Evolutionary conservation across 2,113 vertebrate species (phyloP), one percentile per base, ranked within the genome.

Genomic region (Acanthisitta chloris): DNA sequence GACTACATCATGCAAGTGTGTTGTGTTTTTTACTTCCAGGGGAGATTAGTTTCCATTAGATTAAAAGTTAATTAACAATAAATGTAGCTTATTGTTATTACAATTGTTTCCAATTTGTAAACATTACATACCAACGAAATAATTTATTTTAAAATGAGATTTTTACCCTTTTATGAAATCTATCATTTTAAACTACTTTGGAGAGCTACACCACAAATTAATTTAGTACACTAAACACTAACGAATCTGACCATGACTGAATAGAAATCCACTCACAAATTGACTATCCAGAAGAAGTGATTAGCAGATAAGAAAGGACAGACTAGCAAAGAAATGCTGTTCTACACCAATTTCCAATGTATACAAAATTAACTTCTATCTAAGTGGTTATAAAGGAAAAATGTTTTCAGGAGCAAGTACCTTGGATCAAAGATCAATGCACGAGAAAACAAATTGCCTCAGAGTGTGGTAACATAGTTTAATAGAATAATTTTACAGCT

Each of bases 401-500:
- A 70, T 43, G 14, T 42, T 96, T 91, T 85, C 58, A 88, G 62
- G 62, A 94, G 34, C 18, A 62, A 86, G 51, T 43, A 62, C 28
- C 46, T 90, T 62, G 20, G 59, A 94, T 82, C 62, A 90, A 81
- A 88, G 71, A 94, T 96, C 90, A 88, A 64, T 33, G 48, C 43
- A 80, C 40, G 62, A 87, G 71, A 86, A 91, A 96, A 92, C 48
- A 52, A 81, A 92, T 45, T 87, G 67, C 71, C 54, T 94, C 79
- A 55, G 62, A 90, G 54, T 40, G 28, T 31, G 59, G 81, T 33
- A 86, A 77, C 52, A 61, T 49, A 64, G 21, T 64, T 88, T 86
- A 93, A 81, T 66, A 57, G 82, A 71, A 90, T 81, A 77, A 83
- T 86, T 93, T 90, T 86, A 67, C 45, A 93, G 49, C 74, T 87